phyloP scores from a whole-genome alignment of 2,888 invertebrate species.

The Thera britannica region DNA sequence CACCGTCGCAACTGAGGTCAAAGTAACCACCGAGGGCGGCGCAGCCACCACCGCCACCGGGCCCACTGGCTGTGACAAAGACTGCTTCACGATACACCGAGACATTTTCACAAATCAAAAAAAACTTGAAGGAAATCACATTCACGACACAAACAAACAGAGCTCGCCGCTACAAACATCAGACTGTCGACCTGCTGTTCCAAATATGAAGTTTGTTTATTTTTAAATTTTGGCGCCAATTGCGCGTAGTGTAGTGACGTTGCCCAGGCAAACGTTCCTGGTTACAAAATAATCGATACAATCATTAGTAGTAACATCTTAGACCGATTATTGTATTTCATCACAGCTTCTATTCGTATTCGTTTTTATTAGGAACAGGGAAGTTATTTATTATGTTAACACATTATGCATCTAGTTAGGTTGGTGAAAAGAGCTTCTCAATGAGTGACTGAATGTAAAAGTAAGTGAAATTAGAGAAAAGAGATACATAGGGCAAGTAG shows the following conservation, averaged over 20 bases:
- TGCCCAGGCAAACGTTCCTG: constrained; percentile 62
- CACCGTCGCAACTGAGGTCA: constrained; percentile 44
- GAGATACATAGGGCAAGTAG: constrained; percentile 5
- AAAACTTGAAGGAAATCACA: constrained; percentile 52
- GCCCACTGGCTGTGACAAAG: constrained; percentile 63
- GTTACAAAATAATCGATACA: constrained; percentile 46
- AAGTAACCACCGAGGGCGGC: constrained; percentile 35
- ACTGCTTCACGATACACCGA: constrained; percentile 80
- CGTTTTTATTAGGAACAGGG: too few relatives aligned
- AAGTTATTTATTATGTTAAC: neutral
- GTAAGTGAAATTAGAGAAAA: neutral
- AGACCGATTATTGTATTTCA: neutral
- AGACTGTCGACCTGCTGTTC: constrained; percentile 78
- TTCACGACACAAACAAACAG: constrained; percentile 49
- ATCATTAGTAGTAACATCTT: neutral
- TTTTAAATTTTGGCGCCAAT: constrained; percentile 83
- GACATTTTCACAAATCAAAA: constrained; percentile 63
- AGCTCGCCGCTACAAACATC: constrained; percentile 71
- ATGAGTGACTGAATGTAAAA: neutral
- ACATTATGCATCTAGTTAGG: neutral
- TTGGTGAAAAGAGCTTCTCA: neutral
- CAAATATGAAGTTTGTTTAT: constrained; percentile 82
- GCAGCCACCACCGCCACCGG: constrained; percentile 45
- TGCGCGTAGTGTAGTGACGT: constrained; percentile 65
- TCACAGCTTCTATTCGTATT: neutral